These are phyloP conservation scores for Drosophila nr. perissopoda DNA, from an alignment of 2,888 invertebrate genomes.

Conservation along the genomic window DNA sequence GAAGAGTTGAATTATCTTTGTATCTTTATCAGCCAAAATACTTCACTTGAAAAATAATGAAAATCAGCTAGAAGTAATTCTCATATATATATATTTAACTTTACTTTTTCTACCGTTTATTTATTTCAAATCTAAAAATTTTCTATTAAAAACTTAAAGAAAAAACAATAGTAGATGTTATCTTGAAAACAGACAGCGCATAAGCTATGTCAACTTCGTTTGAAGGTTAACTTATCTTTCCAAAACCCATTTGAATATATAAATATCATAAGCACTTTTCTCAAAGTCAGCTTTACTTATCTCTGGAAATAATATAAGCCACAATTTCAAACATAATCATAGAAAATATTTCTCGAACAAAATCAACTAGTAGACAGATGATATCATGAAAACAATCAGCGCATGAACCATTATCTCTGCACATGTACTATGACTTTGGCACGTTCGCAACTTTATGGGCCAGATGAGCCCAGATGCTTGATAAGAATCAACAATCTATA, in stretches of 20 bases:
- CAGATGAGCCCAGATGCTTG: conserved; percentile 27
- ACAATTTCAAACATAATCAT: background rate
- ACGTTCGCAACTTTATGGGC: conserved; percentile 31
- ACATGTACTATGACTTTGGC: conserved; percentile 9
- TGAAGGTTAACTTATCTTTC: background rate
- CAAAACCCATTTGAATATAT: background rate
- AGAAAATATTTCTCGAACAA: background rate
- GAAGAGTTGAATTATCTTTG: no score
- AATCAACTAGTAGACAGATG: background rate
- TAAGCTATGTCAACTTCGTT: background rate
- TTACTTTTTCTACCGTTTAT: no score
- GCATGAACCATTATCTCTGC: conserved; percentile 18
- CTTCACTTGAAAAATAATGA: no score
- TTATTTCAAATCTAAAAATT: no score
- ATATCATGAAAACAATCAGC: conserved; percentile 6
- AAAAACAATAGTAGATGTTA: background rate
- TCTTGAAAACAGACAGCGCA: background rate
- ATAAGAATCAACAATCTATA: conserved; percentile 25
- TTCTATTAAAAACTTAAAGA: background rate
- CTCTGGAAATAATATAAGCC: background rate
- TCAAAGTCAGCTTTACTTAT: background rate
- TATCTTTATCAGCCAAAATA: no score
- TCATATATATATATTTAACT: no score
- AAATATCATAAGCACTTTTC: background rate
- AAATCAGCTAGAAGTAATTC: no score